Evolutionary conservation across 2,113 vertebrate species (phyloP).

Genomic region (Terrapene triunguis): DNA sequence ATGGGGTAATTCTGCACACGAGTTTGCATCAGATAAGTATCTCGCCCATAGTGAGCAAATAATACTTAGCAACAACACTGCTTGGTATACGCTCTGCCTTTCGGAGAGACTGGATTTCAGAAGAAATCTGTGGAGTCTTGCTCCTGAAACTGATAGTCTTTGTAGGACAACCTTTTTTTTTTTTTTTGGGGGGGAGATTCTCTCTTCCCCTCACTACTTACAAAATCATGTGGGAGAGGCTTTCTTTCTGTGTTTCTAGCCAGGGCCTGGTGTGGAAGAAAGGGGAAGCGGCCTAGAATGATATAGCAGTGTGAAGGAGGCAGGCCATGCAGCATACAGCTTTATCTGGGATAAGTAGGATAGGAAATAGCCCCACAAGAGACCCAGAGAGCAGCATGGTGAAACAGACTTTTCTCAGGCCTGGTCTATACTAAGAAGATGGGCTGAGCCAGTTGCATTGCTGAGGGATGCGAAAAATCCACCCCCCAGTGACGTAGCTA

Average conservation of each 20-base stretch:
- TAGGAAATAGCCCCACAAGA: not conserved
- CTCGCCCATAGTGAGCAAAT: not conserved
- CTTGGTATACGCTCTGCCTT: rapidly evolving
- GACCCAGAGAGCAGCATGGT: not conserved
- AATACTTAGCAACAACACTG: not conserved
- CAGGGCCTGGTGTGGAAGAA: not conserved
- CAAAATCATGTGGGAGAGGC: not conserved
- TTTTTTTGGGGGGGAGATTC: not conserved
- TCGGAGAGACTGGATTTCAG: not conserved
- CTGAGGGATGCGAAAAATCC: too few relatives aligned
- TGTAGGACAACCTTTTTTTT: not conserved
- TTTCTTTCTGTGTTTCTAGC: not conserved
- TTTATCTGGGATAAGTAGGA: not conserved
- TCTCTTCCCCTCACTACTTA: not conserved
- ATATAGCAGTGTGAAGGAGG: not conserved
- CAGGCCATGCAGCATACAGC: not conserved
- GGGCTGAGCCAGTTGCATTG: too few relatives aligned
- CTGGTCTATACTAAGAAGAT: too few relatives aligned
- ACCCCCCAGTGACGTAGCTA: too few relatives aligned
- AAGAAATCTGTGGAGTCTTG: not conserved
- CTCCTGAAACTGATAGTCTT: not conserved
- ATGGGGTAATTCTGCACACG: not conserved
- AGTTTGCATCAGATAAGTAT: not conserved
- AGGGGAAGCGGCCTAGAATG: not conserved
- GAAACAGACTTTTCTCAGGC: too few relatives aligned